These are phyloP conservation scores for Eudemis profundana DNA, from an alignment of 2,888 invertebrate genomes.

Conservation along the genomic window DNA sequence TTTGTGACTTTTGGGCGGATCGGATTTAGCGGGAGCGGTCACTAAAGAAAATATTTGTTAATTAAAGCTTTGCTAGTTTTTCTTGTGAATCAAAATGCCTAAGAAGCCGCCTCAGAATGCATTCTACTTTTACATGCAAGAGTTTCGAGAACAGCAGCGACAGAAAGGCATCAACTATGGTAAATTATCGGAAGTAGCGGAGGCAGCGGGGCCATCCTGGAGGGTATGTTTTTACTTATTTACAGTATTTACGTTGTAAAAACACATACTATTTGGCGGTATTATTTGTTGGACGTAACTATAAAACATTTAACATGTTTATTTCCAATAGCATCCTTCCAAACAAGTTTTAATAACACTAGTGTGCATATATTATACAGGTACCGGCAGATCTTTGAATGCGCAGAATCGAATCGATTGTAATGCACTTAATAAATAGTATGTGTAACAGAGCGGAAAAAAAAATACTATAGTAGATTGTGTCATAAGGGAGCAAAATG, in stretches of 20 bases:
- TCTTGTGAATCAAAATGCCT: constrained; percentile 61
- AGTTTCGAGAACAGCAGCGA: constrained; percentile 67
- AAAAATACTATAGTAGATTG: no score
- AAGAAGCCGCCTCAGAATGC: constrained; percentile 70
- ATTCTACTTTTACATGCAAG: constrained; percentile 72
- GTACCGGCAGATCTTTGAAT: background rate
- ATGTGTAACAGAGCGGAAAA: no score
- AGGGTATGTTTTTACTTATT: no score
- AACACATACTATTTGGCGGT: background rate
- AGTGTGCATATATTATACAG: background rate
- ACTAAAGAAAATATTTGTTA: background rate
- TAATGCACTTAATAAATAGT: no score
- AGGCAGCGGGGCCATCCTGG: constrained; percentile 72
- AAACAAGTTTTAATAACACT: no score
- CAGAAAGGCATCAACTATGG: constrained; percentile 65
- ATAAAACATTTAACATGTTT: background rate
- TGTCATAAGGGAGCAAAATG: no score
- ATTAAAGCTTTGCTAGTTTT: background rate
- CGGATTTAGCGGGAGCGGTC: background rate
- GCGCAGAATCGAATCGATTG: no score
- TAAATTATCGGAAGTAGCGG: constrained; percentile 64
- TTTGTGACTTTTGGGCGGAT: background rate
- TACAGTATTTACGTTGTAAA: constrained; percentile 15
- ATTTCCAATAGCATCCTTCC: no score
- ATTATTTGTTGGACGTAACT: background rate